Evolutionary conservation across 2,113 vertebrate species (phyloP).

Genomic region (Ovibos moschatus): DNA sequence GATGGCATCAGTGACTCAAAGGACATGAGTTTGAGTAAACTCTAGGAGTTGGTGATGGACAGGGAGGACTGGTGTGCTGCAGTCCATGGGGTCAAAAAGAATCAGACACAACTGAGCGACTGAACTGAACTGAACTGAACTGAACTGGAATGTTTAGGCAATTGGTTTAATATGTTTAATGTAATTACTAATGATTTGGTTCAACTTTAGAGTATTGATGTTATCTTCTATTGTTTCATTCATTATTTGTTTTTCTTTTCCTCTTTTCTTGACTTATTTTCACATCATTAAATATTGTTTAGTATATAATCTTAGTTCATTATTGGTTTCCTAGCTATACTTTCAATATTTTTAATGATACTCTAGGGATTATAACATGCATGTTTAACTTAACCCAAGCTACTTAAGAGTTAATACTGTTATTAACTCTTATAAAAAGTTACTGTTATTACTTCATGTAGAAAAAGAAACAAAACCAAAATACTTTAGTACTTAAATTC

Average conservation of each 20-base stretch:
- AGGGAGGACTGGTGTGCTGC: too few relatives aligned
- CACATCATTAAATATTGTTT: background rate
- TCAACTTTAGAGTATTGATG: background rate
- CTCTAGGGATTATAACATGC: background rate
- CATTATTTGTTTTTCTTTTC: background rate
- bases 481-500: background rate
- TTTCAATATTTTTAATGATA: background rate
- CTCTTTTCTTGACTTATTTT: background rate
- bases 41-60: too few relatives aligned
- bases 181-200: background rate
- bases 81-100: too few relatives aligned
- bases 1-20: too few relatives aligned
- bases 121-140: too few relatives aligned
- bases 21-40: too few relatives aligned
- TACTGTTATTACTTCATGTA: background rate
- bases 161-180: background rate
- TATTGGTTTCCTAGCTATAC: background rate
- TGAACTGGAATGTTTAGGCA: background rate
- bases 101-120: too few relatives aligned
- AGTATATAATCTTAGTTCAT: background rate
- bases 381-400: background rate
- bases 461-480: background rate
- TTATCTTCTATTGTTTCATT: background rate
- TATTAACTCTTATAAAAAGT: too few relatives aligned
- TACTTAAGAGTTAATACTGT: background rate